Evolutionary conservation across 2,113 vertebrate species (phyloP), one percentile per base, ranked within the genome.

Genomic region (Archilochus colubris): DNA sequence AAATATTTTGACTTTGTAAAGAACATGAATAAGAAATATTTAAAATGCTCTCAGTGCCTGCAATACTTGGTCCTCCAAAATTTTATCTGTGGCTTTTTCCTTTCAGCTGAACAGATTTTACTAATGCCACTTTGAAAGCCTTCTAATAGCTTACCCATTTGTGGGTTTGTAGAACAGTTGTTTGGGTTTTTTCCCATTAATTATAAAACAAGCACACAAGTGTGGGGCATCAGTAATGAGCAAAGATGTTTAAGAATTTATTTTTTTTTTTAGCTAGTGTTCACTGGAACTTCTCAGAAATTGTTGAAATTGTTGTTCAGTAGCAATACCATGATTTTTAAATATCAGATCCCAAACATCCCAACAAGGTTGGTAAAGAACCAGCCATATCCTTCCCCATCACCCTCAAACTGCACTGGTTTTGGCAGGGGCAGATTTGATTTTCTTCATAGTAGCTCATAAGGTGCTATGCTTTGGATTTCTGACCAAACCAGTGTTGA

Each of bases 71-170:
- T 3, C 63, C 79, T 74, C 1, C 53, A 64, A 7, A 23, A 7
- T 13, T 40, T 50, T 19, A 2, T 10, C 23, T 62, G 10, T 0
- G 0, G 18, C 15, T 0, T 21, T 18, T 24, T 53, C 6, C 20
- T 5, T 70, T 86, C 18, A 43, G 16, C 5, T 43, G 14, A 67
- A 59, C 4, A 33, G 51, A 70, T 59, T 75, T 81, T 75, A 55
- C 70, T 75, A 55, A 55, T 33, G 13, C 5, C 25, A 38, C 3
- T 67, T 74, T 74, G 19, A 38, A 8, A 48, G 12, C 31, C 77
- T 76, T 83, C 10, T 81, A 80, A 76, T 59, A 33, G 4, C 79
- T 72, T 31, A 31, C 19, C 25, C 54, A 6, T 44, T 77, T 6
- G 48, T 58, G 30, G 40, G 12, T 36, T n/a, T 66, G 10, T 5